Evolutionary conservation across 2,888 invertebrate species (phyloP).

Genomic region (Lordiphosa fenestrarum): DNA sequence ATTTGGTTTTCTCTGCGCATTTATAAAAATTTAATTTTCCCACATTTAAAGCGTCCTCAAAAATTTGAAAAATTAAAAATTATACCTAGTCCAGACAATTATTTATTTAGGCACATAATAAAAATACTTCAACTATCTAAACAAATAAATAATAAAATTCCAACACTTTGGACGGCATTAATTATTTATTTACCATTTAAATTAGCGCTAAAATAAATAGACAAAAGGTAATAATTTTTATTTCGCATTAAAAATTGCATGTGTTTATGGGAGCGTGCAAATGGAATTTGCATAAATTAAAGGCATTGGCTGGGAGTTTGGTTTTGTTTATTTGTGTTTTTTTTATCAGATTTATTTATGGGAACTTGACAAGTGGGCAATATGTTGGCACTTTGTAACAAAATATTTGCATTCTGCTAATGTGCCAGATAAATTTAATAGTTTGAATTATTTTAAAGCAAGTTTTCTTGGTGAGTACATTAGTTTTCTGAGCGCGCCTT

Average conservation of each 20-base stretch:
- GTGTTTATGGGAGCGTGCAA: constrained; percentile 36
- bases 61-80: neutral
- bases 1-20: too few species aligned
- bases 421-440: too few species aligned
- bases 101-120: constrained; percentile 30
- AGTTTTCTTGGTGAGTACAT: constrained; percentile 13
- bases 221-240: constrained; percentile 10
- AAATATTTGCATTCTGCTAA: constrained; percentile 24
- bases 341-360: constrained; percentile 45
- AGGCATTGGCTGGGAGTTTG: constrained; percentile 20
- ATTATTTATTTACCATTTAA: constrained; percentile 60
- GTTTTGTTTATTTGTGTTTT: neutral
- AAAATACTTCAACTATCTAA: constrained; percentile 12
- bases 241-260: constrained; percentile 22
- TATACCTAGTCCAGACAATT: constrained; percentile 17
- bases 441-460: constrained; percentile 61
- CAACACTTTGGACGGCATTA: constrained; percentile 46
- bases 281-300: constrained; percentile 65
- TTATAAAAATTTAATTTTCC: too few species aligned
- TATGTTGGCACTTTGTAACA: constrained; percentile 57
- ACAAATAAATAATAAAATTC: constrained; percentile 20
- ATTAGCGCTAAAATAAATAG: constrained; percentile 46
- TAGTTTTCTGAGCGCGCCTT: constrained; percentile 38
- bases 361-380: constrained; percentile 35
- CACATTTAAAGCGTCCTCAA: too few species aligned